Conservation (phyloP, 2,888 invertebrate genomes). For the Pomacea canaliculata region DNA sequence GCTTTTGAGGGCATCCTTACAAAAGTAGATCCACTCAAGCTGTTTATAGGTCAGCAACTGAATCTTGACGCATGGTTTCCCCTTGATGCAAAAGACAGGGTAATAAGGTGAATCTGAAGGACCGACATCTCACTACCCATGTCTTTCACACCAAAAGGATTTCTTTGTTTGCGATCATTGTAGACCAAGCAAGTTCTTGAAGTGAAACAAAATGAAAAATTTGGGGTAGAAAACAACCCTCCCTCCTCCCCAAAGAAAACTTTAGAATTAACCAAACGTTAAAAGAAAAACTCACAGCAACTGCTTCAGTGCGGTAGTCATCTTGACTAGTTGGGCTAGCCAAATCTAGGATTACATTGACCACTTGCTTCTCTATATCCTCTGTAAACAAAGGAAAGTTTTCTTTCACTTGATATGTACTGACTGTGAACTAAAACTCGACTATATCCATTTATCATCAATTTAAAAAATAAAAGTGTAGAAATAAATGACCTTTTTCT, state of each 20-base stretch:
- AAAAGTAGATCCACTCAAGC: too few relatives aligned
- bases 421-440: too few relatives aligned
- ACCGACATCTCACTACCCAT: conserved; percentile 96
- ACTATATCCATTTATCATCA: too few relatives aligned
- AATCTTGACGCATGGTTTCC: not conserved
- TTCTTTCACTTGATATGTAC: too few relatives aligned
- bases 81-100: conserved; percentile 91
- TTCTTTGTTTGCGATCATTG: not conserved
- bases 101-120: conserved; percentile 83
- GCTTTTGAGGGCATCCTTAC: too few relatives aligned
- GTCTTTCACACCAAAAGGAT: conserved; percentile 83
- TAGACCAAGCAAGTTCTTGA: too few relatives aligned
- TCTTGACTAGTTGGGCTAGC: conserved; percentile 73
- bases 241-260: not conserved
- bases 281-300: conserved; percentile 62
- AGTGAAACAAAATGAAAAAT: not conserved
- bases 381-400: conserved; percentile 58
- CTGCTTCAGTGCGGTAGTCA: conserved; percentile 72
- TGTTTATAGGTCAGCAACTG: too few relatives aligned
- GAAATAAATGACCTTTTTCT: too few relatives aligned
- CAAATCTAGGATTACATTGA: conserved; percentile 76
- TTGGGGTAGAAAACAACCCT: not conserved
- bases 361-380: conserved; percentile 77
- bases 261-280: not conserved
- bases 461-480: too few relatives aligned